Evolutionary conservation across 2,888 invertebrate genomes (phyloP), one percentile per base, ranked within the genome.

Genomic region (Choreutis nemorana): DNA sequence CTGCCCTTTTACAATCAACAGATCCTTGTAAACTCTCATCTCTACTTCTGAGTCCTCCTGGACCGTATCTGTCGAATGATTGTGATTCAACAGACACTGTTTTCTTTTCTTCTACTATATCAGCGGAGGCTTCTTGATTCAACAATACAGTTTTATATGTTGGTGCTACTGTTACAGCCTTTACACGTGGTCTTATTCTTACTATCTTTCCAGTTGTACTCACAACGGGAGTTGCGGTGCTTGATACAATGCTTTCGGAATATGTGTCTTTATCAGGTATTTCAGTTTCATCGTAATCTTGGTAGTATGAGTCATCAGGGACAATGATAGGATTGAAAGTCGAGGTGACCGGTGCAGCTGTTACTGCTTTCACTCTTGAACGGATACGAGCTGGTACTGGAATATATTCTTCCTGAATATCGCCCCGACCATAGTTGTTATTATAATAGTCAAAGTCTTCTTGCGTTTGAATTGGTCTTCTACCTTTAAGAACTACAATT

Each of bases 11-110:
- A 45, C 84, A 84, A 42, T 84, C 83, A 4, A 83, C 71, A 1
- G 81, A 73, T n/a, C 83, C 83, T 54, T 83, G 82, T 7, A 86
- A 57, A 2, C 81, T 83, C 48, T 84, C 84, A 26, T 83, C 81
- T 36, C 81, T 63, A 39, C 81, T 77, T 39, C 85, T 73, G 59
- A 72, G 72, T 13, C 84, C 85, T n/a, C 83, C 84, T 0, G 84
- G 83, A 9, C 85, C 85, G 38, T 83, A 85, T 7, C 84, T 71
- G 44, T 85, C 83, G 38, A 83, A 82, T 1, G 78, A 55, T 39
- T 77, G 77, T n/a, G 77, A 63, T 5, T 75, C 62, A 11, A 72
- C 38, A 4, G 43, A 44, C 10, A 67, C 43, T 28, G 44, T 58
- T 2, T 46, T 42, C 9, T 42, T 34, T 20, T 41, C 48, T 5